Conservation (phyloP, 2,888 invertebrate species). For the Amphimallon solstitiale region DNA sequence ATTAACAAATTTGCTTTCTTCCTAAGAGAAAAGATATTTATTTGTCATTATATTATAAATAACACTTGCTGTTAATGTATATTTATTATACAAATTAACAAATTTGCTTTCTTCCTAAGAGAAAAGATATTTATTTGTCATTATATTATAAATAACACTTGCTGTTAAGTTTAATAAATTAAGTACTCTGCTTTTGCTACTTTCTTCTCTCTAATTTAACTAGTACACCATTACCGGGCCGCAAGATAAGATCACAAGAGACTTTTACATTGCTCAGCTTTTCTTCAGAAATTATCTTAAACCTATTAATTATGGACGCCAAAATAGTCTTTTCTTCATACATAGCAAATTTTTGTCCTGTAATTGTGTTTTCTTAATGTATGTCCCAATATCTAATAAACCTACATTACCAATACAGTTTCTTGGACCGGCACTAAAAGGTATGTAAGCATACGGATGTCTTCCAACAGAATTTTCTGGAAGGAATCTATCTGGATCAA, state of each 20-base stretch:
- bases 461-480: constrained; percentile 31
- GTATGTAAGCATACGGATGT: constrained; percentile 34
- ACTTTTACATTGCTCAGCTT: constrained; percentile 45
- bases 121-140: too few relatives aligned
- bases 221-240: constrained; percentile 47
- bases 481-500: constrained; percentile 34
- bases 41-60: too few relatives aligned
- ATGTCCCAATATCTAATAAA: neutral
- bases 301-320: constrained; percentile 48
- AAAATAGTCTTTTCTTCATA: constrained; percentile 50
- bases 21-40: too few relatives aligned
- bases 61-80: too few relatives aligned
- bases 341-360: constrained; percentile 52
- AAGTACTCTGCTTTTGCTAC: too few relatives aligned
- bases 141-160: too few relatives aligned
- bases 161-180: too few relatives aligned
- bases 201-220: constrained; percentile 43
- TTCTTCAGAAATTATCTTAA: constrained; percentile 46
- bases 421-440: constrained; percentile 37
- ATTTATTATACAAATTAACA: too few relatives aligned
- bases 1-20: too few relatives aligned
- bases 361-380: neutral
- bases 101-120: too few relatives aligned
- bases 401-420: constrained; percentile 33
- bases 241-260: constrained; percentile 43